These are phyloP conservation scores for Drosophila santomea DNA, from an alignment of 1,140 invertebrate species.

Conservation along the genomic window DNA sequence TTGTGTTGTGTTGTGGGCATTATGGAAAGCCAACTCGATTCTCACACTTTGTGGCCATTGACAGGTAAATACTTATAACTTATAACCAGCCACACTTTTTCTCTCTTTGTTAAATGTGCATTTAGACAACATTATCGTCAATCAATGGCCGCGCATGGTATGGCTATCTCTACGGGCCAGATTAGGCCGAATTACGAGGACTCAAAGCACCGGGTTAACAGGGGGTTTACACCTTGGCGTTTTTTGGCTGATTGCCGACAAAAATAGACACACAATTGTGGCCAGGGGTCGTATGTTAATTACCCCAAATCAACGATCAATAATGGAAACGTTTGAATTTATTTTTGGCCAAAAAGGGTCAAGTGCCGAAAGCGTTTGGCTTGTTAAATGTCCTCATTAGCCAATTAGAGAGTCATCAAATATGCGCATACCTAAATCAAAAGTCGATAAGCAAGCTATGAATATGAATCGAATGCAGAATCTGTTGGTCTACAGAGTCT, in stretches of 20 bases:
- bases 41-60: constrained; percentile 69
- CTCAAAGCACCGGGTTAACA: constrained; percentile 7
- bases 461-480: not conserved
- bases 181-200: constrained; percentile 65
- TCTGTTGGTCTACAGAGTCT: not conserved
- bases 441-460: not conserved
- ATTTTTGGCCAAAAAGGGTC: constrained; percentile 26
- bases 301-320: constrained; percentile 33
- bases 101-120: constrained; percentile 62
- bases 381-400: constrained; percentile 15
- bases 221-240: constrained; percentile 12
- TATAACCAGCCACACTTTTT: constrained; percentile 30
- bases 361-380: constrained; percentile 1
- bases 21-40: constrained; percentile 59
- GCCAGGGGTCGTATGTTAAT: constrained; percentile 52
- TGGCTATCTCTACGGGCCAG: constrained; percentile 39
- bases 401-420: constrained; percentile 29
- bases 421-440: constrained; percentile 1
- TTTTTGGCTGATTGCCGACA: constrained; percentile 39
- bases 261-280: constrained; percentile 29
- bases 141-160: constrained; percentile 48
- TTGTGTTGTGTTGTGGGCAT: constrained; percentile 22
- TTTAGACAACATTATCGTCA: constrained; percentile 68
- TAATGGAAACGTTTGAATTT: constrained; percentile 13
- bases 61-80: constrained; percentile 67